These are phyloP conservation scores for Takifugu flavidus DNA, from an alignment of 2,113 vertebrate species.

Conservation along the genomic window DNA sequence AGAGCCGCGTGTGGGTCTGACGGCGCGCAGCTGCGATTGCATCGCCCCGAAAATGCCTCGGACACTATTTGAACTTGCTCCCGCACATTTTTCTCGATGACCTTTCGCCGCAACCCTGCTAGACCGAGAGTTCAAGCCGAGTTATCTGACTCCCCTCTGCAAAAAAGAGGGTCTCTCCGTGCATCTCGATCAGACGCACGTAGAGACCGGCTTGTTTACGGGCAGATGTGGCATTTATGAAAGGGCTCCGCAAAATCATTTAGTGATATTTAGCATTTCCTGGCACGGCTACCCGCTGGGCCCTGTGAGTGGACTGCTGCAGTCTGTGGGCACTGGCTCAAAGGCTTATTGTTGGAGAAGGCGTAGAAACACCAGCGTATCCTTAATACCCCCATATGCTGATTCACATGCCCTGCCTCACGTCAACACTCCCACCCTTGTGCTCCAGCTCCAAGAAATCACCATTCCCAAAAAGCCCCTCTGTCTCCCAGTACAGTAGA, in stretches of 20 bases:
- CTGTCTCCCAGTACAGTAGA: constrained; percentile 55
- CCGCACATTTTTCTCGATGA: constrained; percentile 48
- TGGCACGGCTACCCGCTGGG: constrained; percentile 46
- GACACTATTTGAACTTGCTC: constrained; percentile 42
- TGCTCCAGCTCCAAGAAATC: constrained; percentile 44
- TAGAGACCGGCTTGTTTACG: constrained; percentile 14
- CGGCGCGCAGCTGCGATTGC: constrained; percentile 36
- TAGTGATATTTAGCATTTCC: constrained; percentile 43
- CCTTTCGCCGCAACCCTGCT: constrained; percentile 55
- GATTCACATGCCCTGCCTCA: constrained; percentile 52
- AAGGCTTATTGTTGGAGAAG: constrained; percentile 62
- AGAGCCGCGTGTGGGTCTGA: constrained; percentile 24
- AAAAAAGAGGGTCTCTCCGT: constrained; percentile 6
- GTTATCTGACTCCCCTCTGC: constrained; percentile 26
- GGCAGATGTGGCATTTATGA: constrained; percentile 27
- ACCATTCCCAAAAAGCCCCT: constrained; percentile 45
- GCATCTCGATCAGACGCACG: constrained; percentile 25
- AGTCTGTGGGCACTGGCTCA: constrained; percentile 56
- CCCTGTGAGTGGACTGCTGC: constrained; percentile 48
- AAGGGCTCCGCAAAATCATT: constrained; percentile 16
- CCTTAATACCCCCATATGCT: constrained; percentile 64
- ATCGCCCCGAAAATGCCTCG: constrained; percentile 29
- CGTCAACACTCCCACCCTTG: constrained; percentile 59
- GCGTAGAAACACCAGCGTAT: constrained; percentile 64
- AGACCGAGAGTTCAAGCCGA: constrained; percentile 40